Evolutionary conservation across 2,888 invertebrate genomes (phyloP), one percentile per base, ranked within the genome.

Genomic region (Unio pictorum): DNA sequence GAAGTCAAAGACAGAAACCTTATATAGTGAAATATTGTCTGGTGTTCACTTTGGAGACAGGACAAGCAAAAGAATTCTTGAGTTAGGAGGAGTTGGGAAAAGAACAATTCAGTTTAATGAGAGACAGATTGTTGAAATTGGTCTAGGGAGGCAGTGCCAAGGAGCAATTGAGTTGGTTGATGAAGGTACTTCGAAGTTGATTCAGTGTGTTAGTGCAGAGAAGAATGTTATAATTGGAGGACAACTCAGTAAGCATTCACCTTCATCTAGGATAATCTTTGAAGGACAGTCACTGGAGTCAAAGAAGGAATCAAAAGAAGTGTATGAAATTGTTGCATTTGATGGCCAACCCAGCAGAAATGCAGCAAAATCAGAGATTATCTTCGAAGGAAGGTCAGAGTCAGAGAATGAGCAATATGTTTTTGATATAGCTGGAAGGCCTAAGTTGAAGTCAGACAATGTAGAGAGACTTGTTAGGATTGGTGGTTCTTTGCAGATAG

Each of bases 101-200:
- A 45, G 15, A 45, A 15, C 15, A 45, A 15, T 45, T 45, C 45
- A 45, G 15, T 3, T 11, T 61, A 66, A 64, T 55, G 64, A 71
- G 65, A 72, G 72, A 61, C 73, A 73, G 56, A 64, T 71, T 59
- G 54, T 73, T 55, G 55, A 72, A 34, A 69, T 76, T 62, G 69
- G 73, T 58, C 56, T 76, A 4, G 72, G 73, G 55, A 69, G 64
- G 23, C 55, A 26, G 20, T 76, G 76, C 57, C 60, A 70, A 1
- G 30, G 61, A 26, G 6, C n/a, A 23, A 15, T 61, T 61, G 26
- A 45, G 45, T 15, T 66, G 23, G 61, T 66, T 66, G 54, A 66
- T 8, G 66, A 61, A 20, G 45, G 20, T 18, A 26, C 66, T 45
- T 15, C 15, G 45, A 45, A 45, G 45, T 11, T 45, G 45, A 15